Percentiles rank a stretch among this genome's conserved stretches.
phyloP scores from a whole-genome alignment of 1,140 invertebrate species.

The Euwallacea fornicatus region DNA sequence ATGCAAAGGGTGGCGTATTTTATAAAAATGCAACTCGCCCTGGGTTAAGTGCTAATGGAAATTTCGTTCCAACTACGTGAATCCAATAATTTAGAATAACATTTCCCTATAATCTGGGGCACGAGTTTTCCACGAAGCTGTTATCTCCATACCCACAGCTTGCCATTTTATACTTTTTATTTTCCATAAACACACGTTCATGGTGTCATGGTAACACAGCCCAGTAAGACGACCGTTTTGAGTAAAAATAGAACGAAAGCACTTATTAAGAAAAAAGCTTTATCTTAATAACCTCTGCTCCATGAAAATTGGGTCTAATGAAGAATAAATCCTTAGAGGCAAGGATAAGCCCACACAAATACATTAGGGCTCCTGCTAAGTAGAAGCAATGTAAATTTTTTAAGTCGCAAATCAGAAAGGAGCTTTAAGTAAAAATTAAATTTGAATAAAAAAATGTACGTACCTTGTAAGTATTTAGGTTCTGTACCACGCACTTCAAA shows the following conservation, averaged over 20 bases:
- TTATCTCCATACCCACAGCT: constrained; percentile 1
- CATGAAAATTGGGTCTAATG: too few species aligned
- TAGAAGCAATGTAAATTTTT: background rate
- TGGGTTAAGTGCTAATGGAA: constrained; percentile 13
- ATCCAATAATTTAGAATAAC: constrained; percentile 17
- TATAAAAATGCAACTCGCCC: constrained; percentile 6
- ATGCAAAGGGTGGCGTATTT: constrained; percentile 2
- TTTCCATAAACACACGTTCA: too few species aligned
- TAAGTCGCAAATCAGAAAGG: background rate
- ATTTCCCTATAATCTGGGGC: constrained; percentile 7
- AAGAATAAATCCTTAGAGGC: too few species aligned
- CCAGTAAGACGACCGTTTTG: too few species aligned
- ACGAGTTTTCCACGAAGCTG: constrained; percentile 4
- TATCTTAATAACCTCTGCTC: too few species aligned
- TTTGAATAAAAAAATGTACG: background rate
- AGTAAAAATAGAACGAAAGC: too few species aligned
- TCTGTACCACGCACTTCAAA: constrained; percentile 79
- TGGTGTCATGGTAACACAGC: too few species aligned
- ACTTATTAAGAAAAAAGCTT: too few species aligned
- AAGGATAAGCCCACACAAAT: too few species aligned
- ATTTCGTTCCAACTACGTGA: constrained; percentile 4
- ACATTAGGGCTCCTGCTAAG: too few species aligned
- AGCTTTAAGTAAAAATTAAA: background rate
- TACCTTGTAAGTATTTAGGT: constrained; percentile 83
- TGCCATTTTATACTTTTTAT: background rate